Evolutionary conservation across 2,888 invertebrate genomes (phyloP).

Genomic region (Tenthredo livida): DNA sequence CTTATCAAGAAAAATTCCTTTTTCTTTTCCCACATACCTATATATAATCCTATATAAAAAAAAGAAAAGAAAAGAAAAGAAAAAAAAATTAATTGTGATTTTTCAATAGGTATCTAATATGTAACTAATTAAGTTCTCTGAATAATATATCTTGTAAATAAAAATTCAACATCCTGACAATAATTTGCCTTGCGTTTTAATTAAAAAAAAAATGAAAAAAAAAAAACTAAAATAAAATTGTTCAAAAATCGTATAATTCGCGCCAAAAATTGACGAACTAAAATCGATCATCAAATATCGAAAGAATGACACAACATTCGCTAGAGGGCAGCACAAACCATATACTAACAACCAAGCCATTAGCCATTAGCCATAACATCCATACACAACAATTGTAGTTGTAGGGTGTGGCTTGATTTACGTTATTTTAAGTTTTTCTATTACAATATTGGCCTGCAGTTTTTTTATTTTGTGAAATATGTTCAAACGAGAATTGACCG

Average conservation of each 20-base stretch:
- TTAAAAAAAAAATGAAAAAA: background rate
- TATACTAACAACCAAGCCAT: background rate
- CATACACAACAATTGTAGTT: constrained; percentile 35
- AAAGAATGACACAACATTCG: background rate
- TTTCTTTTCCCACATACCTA: background rate
- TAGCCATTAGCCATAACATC: background rate
- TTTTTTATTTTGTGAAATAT: background rate
- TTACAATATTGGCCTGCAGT: background rate
- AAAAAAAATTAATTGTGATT: background rate
- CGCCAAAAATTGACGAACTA: background rate
- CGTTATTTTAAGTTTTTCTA: background rate
- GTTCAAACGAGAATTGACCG: background rate
- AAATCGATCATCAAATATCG: background rate
- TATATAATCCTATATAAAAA: background rate
- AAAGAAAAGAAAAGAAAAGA: too few species aligned
- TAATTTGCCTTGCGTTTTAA: constrained; percentile 13
- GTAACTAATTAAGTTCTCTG: background rate
- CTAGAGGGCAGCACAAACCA: constrained; percentile 26
- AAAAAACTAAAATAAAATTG: too few species aligned
- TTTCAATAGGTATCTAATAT: background rate
- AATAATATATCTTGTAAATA: constrained; percentile 9
- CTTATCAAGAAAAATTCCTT: background rate
- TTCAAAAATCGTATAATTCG: background rate
- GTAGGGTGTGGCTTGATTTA: constrained; percentile 44
- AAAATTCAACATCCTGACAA: constrained; percentile 35